These are phyloP conservation scores for Platichthys flesus DNA, from an alignment of 2,113 vertebrate genomes.

Conservation along the genomic window DNA sequence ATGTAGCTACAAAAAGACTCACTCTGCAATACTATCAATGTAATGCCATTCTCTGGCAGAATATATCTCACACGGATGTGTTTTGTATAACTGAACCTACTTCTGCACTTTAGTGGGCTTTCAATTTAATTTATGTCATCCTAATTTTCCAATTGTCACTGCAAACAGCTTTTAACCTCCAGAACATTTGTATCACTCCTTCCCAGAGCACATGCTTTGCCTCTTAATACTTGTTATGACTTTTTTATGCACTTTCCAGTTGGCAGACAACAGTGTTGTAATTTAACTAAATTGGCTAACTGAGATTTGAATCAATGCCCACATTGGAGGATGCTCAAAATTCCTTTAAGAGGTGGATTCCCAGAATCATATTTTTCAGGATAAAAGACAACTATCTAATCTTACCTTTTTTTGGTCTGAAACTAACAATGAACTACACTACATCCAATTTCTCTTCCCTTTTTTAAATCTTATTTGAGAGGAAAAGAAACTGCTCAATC, in stretches of 20 bases:
- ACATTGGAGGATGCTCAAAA: neutral
- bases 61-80: too few relatives aligned
- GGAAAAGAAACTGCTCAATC: conserved; percentile 35
- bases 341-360: neutral
- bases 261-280: neutral
- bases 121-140: too few relatives aligned
- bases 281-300: too few relatives aligned
- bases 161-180: too few relatives aligned
- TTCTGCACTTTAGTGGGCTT: too few relatives aligned
- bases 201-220: too few relatives aligned
- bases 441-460: neutral
- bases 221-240: neutral
- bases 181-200: too few relatives aligned
- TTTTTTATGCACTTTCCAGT: neutral
- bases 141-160: too few relatives aligned
- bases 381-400: conserved; percentile 3
- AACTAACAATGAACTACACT: conserved; percentile 15
- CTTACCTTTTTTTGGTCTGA: conserved; percentile 17
- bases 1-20: too few relatives aligned
- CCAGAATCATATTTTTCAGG: neutral
- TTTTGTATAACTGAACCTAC: too few relatives aligned
- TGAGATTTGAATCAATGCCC: neutral
- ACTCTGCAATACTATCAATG: too few relatives aligned
- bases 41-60: too few relatives aligned
- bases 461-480: neutral